phyloP scores from a whole-genome alignment of 1,140 invertebrate species.

The Trichomalopsis sarcophagae region DNA sequence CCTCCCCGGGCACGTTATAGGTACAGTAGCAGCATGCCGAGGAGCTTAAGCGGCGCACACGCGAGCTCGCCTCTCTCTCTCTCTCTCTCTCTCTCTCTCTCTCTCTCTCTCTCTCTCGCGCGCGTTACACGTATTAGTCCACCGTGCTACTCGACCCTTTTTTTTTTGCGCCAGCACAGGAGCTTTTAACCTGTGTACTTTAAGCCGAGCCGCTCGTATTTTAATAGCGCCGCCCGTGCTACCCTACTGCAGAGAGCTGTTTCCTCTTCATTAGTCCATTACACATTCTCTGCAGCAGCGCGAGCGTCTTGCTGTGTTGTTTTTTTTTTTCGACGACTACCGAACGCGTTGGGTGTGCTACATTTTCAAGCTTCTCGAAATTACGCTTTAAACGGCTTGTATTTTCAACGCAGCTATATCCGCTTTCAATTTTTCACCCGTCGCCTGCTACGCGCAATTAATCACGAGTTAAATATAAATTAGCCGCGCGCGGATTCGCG shows the following conservation, averaged over 20 bases:
- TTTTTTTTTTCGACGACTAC: neutral
- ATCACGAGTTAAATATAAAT: constrained; percentile 28
- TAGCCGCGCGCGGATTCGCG: neutral
- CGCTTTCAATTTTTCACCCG: neutral
- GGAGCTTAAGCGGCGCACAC: neutral
- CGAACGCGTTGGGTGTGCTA: too few species aligned
- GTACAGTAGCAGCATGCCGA: too few species aligned
- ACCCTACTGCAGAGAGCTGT: neutral
- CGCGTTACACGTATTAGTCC: neutral
- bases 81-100: too few species aligned
- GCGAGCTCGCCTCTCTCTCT: neutral
- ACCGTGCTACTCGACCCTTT: neutral
- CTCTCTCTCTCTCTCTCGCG: neutral
- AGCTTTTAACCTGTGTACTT: neutral
- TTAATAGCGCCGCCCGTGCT: neutral
- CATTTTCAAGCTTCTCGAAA: neutral
- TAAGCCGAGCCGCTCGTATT: neutral
- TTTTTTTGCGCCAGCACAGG: neutral
- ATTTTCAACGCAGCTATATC: neutral
- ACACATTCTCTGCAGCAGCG: neutral
- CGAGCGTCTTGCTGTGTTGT: neutral
- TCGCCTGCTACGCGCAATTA: neutral
- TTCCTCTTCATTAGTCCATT: neutral
- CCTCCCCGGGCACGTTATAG: neutral
- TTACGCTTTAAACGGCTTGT: neutral